These are phyloP conservation scores for Anhinga rufa DNA, from an alignment of 2,113 vertebrate genomes.

Conservation along the genomic window DNA sequence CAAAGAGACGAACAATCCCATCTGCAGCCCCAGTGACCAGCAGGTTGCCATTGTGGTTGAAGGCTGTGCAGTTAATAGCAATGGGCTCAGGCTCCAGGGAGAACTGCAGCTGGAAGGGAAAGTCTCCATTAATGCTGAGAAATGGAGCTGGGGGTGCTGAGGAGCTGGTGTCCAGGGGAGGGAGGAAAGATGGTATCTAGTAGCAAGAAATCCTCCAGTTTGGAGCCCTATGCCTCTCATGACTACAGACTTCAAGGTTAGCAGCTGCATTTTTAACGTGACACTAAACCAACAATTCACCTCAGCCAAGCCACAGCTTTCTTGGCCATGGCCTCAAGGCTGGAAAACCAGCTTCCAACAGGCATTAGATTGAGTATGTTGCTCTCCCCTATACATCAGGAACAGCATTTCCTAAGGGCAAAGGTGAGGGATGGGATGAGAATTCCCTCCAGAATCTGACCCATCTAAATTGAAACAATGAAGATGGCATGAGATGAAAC, in stretches of 20 bases:
- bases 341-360: background rate
- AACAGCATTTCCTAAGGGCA: background rate
- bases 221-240: background rate
- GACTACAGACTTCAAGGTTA: background rate
- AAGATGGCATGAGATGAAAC: background rate
- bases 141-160: background rate
- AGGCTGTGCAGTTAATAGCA: conserved; percentile 93
- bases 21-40: conserved; percentile 94
- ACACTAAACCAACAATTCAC: background rate
- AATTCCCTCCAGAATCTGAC: background rate
- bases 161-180: background rate
- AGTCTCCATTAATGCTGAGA: background rate
- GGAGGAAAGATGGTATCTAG: background rate
- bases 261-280: background rate
- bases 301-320: background rate
- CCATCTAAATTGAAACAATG: background rate
- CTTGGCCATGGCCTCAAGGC: background rate
- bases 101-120: conserved; percentile 84
- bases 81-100: conserved; percentile 90
- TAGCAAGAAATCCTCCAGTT: background rate
- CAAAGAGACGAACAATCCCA: conserved; percentile 90
- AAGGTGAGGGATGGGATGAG: background rate
- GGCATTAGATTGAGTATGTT: background rate
- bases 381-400: background rate
- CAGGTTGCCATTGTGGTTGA: conserved; percentile 97